Evolutionary conservation across 1,140 invertebrate species (phyloP), one percentile per base, ranked within the genome.

Genomic region (Drosophila arawakana): DNA sequence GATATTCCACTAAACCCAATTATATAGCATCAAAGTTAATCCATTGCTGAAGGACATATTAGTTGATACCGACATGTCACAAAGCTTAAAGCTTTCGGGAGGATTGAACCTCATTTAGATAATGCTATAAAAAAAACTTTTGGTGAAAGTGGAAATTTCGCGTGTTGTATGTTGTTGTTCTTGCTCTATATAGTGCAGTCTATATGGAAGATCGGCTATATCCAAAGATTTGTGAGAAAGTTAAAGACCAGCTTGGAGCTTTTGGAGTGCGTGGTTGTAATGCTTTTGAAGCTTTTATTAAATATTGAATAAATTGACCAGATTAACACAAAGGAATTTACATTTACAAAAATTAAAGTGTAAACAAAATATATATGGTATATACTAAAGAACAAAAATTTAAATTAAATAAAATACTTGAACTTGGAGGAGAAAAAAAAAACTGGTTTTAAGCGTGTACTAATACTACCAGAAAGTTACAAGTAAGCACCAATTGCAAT

Each of bases 401-500:
- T 35, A 72, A 46, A 37, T 7, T 15, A 59, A 49, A 60, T 25
- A 11, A 60, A 60, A 34, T 15, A 43, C 25, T 9, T 30, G 47
- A 50, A 25, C 11, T 5, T 30, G 46, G 30, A 35, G 25, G 25
- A 18, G 18, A 30, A 30, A 5, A 30, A 30, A 13, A 49, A 15
- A 34, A 60, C 57, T 37, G 25, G 46, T 49, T n/a, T 55, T 7
- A 65, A 47, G 78, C 69, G 52, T 70, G 55, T 60, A 71, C 59
- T 58, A 55, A 70, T 63, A 84, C 35, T 55, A 65, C 41, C 13
- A 35, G 35, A 47, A 41, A 34, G 34, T 61, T 35, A 70, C 43
- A 54, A 55, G 50, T 46, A 54, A 55, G 52, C 71, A 75, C 74
- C 74, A 63, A 81, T 77, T 63, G 47, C 78, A 65, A 73, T 58